Evolutionary conservation across 2,888 invertebrate species (phyloP).

Genomic region (Limenitis camilla): DNA sequence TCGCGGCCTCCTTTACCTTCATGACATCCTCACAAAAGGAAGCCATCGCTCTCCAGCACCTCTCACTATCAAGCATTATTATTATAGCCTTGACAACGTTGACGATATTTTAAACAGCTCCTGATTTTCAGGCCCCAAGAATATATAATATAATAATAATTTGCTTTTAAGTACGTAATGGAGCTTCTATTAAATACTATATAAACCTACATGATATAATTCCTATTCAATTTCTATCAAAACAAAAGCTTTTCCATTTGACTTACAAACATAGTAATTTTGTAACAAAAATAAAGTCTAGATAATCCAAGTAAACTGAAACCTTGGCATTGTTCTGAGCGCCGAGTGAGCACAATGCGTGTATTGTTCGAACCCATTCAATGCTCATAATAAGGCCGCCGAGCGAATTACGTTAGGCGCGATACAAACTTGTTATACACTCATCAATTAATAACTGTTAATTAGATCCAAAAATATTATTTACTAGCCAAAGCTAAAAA

Average conservation of each 20-base stretch:
- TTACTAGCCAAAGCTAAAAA: too few species aligned
- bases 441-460: neutral
- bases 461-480: neutral
- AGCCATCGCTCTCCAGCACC: too few species aligned
- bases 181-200: too few species aligned
- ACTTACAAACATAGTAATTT: constrained; percentile 3
- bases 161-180: too few species aligned
- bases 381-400: constrained; percentile 7
- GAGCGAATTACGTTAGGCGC: neutral
- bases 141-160: too few species aligned
- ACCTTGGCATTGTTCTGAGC: constrained; percentile 17
- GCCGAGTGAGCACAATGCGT: constrained; percentile 17
- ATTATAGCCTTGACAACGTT: too few species aligned
- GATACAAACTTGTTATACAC: neutral
- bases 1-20: too few species aligned
- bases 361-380: constrained; percentile 10
- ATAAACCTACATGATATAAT: neutral
- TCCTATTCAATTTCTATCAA: too few species aligned
- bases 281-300: neutral
- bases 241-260: neutral
- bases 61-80: too few species aligned
- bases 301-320: constrained; percentile 13
- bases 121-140: too few species aligned
- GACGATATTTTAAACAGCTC: too few species aligned
- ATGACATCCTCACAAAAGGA: too few species aligned